Percentiles rank a stretch among this genome's conserved stretches.
Conservation (phyloP, 2,797 vertebrate species). For the Dendrocincla fuliginosa region DNA sequence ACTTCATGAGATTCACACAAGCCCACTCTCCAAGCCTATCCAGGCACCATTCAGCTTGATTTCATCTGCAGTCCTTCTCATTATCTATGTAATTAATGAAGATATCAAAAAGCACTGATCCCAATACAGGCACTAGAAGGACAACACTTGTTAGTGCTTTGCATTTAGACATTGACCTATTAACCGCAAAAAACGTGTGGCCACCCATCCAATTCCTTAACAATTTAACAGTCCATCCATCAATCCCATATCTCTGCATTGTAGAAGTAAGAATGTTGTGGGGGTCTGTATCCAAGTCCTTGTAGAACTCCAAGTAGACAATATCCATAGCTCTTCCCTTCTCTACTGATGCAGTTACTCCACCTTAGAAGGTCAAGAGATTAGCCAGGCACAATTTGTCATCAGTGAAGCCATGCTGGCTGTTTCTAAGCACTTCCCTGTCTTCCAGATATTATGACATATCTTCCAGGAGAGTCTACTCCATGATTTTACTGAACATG, state of each 20-base stretch:
- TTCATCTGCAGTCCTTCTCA: neutral
- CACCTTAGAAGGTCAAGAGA: neutral
- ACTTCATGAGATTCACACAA: neutral
- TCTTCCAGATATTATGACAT: no score
- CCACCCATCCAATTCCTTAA: neutral
- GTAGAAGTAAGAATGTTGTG: neutral
- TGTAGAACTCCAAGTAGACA: neutral
- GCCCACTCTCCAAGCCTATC: neutral
- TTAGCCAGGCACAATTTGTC: neutral
- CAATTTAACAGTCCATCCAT: neutral
- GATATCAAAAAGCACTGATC: neutral
- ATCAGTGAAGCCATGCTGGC: no score
- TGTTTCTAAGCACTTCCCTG: no score
- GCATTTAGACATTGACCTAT: neutral
- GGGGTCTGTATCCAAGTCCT: neutral
- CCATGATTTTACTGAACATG: no score
- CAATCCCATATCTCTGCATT: neutral
- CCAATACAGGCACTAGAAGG: neutral
- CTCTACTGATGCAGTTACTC: neutral
- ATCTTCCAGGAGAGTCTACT: no score
- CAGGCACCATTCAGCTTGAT: neutral
- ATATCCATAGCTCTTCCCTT: neutral
- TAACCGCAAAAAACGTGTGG: neutral
- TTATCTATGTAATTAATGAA: neutral
- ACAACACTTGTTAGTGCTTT: neutral